Conservation (phyloP, 92 coral and sea anemone species). For the Phenganax stokvisi region DNA sequence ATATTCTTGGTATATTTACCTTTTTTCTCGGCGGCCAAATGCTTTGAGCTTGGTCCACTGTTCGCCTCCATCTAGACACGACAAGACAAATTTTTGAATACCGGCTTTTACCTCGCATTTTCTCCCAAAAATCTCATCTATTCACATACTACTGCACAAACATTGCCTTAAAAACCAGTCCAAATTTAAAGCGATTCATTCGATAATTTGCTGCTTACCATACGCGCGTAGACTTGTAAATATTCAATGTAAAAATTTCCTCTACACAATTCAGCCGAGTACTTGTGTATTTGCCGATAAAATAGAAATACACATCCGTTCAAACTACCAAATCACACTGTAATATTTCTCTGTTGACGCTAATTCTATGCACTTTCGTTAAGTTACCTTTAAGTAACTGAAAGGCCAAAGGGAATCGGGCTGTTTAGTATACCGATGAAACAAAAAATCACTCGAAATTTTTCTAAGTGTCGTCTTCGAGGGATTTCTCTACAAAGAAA, state of each 20-base stretch:
- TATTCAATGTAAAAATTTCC: background rate
- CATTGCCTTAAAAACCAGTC: background rate
- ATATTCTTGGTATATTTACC: background rate
- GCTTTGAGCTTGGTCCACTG: background rate
- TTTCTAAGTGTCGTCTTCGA: slow-evolving; percentile 93
- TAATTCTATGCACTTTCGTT: background rate
- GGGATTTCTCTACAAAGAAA: slow-evolving; percentile 55
- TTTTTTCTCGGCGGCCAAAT: background rate
- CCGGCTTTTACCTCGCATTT: background rate
- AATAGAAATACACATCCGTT: slow-evolving; percentile 19
- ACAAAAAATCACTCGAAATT: slow-evolving; percentile 57
- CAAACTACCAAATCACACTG: slow-evolving; percentile 17
- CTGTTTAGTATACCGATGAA: slow-evolving; percentile 57
- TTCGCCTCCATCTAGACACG: slow-evolving; percentile 27
- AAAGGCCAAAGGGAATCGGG: background rate
- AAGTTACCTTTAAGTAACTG: slow-evolving; percentile 17
- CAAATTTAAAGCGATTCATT: background rate
- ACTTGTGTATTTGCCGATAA: slow-evolving; percentile 23
- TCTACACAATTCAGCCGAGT: background rate
- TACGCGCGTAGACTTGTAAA: background rate
- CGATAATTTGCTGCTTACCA: slow-evolving; percentile 14
- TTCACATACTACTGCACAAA: background rate
- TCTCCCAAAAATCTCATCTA: background rate
- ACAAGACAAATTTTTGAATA: background rate
- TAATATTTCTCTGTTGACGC: slow-evolving; percentile 52